phyloP scores from a whole-genome alignment of 1,140 invertebrate genomes.

The Neuroterus valhalla region DNA sequence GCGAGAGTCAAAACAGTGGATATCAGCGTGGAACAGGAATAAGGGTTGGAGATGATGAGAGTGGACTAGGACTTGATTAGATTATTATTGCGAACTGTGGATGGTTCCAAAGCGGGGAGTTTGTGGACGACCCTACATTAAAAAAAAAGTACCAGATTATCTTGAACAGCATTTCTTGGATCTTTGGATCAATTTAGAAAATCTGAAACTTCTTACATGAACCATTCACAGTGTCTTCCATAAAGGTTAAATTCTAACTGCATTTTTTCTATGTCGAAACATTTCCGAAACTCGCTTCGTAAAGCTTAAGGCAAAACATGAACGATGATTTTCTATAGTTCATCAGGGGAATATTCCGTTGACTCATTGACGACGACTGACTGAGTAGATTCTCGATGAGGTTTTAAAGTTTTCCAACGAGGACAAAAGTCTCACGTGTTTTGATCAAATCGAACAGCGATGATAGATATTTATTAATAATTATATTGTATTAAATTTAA shows the following conservation, averaged over 20 bases:
- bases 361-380: slow-evolving; percentile 22
- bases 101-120: not conserved
- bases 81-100: too few relatives aligned
- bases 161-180: too few relatives aligned
- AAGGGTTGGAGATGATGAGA: slow-evolving; percentile 9
- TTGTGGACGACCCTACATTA: not conserved
- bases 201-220: not conserved
- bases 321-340: slow-evolving; percentile 24
- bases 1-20: slow-evolving; percentile 81
- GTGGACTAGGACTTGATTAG: slow-evolving; percentile 35
- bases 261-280: slow-evolving; percentile 1
- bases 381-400: slow-evolving; percentile 27
- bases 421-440: not conserved
- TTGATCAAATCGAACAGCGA: slow-evolving; percentile 7
- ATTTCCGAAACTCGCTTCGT: slow-evolving; percentile 8
- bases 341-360: slow-evolving; percentile 9
- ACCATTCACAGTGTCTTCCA: not conserved
- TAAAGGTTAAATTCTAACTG: not conserved
- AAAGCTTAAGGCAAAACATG: slow-evolving; percentile 11
- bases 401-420: slow-evolving; percentile 25
- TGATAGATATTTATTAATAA: slow-evolving; percentile 15
- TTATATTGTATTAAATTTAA: slow-evolving; percentile 13
- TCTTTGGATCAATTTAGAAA: too few relatives aligned
- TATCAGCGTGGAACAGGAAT: slow-evolving; percentile 75
- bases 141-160: too few relatives aligned